A percentile compares a stretch with the other conserved stretches of the same genome.
phyloP scores from a whole-genome alignment of 2,888 invertebrate species.

The Dryococelus australis region DNA sequence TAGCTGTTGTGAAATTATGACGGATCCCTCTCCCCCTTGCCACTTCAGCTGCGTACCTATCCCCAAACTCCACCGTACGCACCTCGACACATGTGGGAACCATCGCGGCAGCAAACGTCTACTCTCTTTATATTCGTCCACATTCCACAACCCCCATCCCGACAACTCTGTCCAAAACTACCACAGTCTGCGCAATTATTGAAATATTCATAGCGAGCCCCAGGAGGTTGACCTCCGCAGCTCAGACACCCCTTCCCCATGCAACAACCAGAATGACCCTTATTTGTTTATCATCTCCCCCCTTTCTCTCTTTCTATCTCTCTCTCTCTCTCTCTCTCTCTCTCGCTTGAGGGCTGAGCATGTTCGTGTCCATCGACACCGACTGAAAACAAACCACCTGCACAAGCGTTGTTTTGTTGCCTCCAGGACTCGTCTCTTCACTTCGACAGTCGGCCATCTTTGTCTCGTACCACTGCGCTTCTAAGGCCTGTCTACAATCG shows the following conservation, averaged over 20 bases:
- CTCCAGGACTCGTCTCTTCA: no score
- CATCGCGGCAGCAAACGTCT: no score
- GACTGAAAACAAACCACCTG: not conserved
- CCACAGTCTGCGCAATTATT: not conserved
- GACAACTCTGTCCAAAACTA: not conserved
- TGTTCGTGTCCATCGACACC: not conserved
- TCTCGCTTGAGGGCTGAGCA: not conserved
- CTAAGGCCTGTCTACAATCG: no score
- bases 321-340: not conserved
- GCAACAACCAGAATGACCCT: not conserved
- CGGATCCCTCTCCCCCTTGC: no score
- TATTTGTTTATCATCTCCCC: not conserved
- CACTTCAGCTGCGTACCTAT: no score
- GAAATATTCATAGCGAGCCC: not conserved
- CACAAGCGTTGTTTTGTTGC: not conserved
- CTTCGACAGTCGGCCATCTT: no score
- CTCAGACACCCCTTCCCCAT: not conserved
- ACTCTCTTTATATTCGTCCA: no score
- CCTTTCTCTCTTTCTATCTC: not conserved
- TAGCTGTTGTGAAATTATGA: no score
- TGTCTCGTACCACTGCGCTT: no score
- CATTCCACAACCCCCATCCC: no score
- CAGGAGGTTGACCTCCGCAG: not conserved
- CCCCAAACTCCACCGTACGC: no score
- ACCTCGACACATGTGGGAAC: no score